Conservation (phyloP, 2,888 invertebrate genomes). For the Epistrophe grossulariae region DNA sequence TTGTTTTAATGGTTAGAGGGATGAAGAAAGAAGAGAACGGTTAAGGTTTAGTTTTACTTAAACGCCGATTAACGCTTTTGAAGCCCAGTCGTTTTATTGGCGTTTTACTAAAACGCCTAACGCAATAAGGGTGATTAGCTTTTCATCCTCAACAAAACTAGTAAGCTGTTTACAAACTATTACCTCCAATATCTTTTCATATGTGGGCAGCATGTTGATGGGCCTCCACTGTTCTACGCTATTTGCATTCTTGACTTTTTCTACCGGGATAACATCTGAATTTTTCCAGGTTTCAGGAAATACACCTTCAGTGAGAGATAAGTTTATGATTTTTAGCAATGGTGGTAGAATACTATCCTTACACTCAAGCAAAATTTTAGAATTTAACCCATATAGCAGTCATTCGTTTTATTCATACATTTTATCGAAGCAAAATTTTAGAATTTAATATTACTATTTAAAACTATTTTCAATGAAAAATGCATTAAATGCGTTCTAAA, state of each 20-base stretch:
- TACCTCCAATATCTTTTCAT: conserved; percentile 8
- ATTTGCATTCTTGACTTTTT: too few species aligned
- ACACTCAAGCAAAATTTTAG: conserved; percentile 10
- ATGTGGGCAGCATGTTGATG: neutral
- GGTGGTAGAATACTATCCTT: neutral
- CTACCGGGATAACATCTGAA: too few species aligned
- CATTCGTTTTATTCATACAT: neutral
- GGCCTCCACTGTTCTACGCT: neutral
- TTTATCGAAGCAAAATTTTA: too few species aligned
- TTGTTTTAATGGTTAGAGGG: too few species aligned
- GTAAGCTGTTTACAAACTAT: neutral
- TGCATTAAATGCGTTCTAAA: neutral
- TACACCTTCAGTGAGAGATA: neutral
- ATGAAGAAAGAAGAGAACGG: too few species aligned
- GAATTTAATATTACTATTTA: neutral
- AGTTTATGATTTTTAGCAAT: neutral
- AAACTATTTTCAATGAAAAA: neutral
- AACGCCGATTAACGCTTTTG: too few species aligned
- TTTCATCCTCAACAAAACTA: neutral
- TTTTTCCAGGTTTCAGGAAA: too few species aligned
- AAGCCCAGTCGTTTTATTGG: too few species aligned
- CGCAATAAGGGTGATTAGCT: too few species aligned
- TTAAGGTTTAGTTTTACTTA: too few species aligned
- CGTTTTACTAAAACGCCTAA: too few species aligned
- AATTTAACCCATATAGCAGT: conserved; percentile 10